phyloP scores from a whole-genome alignment of 2,888 invertebrate species.

The Itoplectis maculator region DNA sequence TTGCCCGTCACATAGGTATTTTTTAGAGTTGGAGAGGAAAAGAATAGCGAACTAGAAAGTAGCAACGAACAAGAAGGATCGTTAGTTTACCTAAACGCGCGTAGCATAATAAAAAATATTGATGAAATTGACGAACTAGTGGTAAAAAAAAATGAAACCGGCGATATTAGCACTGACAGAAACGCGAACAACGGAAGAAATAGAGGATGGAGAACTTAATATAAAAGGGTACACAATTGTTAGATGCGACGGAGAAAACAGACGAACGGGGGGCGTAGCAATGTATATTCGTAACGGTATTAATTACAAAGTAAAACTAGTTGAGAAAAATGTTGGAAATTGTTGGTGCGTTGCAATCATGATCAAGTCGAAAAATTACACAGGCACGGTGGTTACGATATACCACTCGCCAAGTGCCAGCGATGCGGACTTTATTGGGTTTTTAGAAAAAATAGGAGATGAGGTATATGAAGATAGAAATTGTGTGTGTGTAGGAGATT shows the following conservation, averaged over 20 bases:
- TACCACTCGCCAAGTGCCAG: constrained; percentile 28
- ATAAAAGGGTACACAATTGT: constrained; percentile 46
- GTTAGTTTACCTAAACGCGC: not conserved
- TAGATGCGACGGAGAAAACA: constrained; percentile 45
- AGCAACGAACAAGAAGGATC: constrained; percentile 25
- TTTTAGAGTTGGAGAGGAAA: constrained; percentile 15
- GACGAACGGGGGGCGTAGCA: constrained; percentile 50
- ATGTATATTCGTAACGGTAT: constrained; percentile 42
- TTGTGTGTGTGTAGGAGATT: constrained; percentile 28
- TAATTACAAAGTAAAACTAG: not conserved
- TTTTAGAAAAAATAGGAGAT: constrained; percentile 10
- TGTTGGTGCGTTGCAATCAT: constrained; percentile 30
- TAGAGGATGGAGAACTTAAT: constrained; percentile 21
- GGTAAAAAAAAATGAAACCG: constrained; percentile 31
- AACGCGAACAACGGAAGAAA: constrained; percentile 51
- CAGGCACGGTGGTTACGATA: constrained; percentile 5
- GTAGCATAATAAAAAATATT: constrained; percentile 40
- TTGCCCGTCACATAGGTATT: not conserved
- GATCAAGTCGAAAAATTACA: not conserved
- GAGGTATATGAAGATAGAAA: constrained; percentile 7
- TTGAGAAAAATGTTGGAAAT: not conserved
- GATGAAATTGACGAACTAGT: constrained; percentile 52
- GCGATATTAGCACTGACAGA: constrained; percentile 47
- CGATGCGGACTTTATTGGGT: not conserved
- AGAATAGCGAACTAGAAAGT: constrained; percentile 36